Base-by-base conservation (phyloP, 2,888 invertebrate species). In the Lomographa bimaculata region DNA sequence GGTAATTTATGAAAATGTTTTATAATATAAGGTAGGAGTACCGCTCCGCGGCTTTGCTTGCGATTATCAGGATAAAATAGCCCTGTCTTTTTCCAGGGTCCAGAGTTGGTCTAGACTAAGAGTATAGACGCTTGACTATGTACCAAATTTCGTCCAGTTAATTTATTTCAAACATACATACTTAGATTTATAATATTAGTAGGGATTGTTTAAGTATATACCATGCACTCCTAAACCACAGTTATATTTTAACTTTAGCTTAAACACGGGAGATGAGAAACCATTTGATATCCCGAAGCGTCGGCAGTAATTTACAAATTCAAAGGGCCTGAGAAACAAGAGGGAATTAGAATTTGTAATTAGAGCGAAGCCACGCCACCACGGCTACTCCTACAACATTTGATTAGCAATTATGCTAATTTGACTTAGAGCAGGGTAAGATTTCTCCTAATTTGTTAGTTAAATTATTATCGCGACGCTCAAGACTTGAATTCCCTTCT, bases 321-420 rank as follows among this genome's bases (percentile, higher is more conserved):
- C 87, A 86, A 86, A 85, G 80, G 81, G 76, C 78, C 79, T 76
- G 78, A 75, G 79, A 76, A 82, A 87, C 86, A 87, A 86, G 87
- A 80, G 81, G 71, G 72, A 84, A 87, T 89, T 86, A 86, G 85
- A 85, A 87, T 87, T 86, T 84, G 79, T 87, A 89, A 89, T 87
- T 87, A 87, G 83, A 69, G 69, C 71, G 76, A 70, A 72, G 77
- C 76, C 68, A 73, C 71, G 67, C 68, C 67, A 71, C 70, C 69
- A 67, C 70, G 68, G 75, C 76, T 71, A 75, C 79, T 79, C 79
- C 79, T 78, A 81, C 83, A 80, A 80, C 85, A 79, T 87, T 87
- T 89, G 87, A 87, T 89, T 87, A 89, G 79, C 85, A 85, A 89
- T 89, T 89, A 89, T 87, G 87, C 72, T 84, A 89, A 89, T 89